Base-by-base conservation (phyloP, 2,113 vertebrate species). In the Rhinogobius similis region DNA sequence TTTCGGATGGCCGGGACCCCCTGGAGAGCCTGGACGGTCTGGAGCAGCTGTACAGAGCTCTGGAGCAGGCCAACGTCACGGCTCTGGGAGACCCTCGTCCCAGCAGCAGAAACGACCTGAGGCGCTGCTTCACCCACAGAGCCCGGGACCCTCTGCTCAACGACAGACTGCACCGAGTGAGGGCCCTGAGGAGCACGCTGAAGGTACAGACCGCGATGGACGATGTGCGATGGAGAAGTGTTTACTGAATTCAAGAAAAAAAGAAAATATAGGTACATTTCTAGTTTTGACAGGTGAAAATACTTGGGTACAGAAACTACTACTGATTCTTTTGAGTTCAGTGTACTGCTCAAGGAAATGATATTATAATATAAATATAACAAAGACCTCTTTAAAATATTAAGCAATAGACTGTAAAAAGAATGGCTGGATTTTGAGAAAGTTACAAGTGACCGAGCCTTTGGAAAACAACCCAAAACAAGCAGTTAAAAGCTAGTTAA, bases 131-230 rank as follows among this genome's bases (percentile, higher is more conserved):
- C 46, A 86, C 93, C 58, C 95, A 96, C 81, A 84, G 92, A 67
- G 91, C 91, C 71, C 94, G 95, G 2, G 94, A 97, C 87, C 96
- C 96, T 0, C 84, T 95, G 41, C 91, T 96, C 74, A 97, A 97
- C 21, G 96, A 97, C 61, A 93, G 95, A 78, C 92, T 97, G 64
- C 96, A 97, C 84, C 92, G 92, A 72, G 94, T 97, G 87, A 91
- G 96, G 79, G 94, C 91, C 58, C 94, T 97, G 67, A 95, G 93
- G 83, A 97, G 96, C 91, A 97, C 96, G 75, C 89, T 97, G 83
- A 97, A 97, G 94, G 96, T 96, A 93, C 46, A n/a, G 1, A 21
- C 46, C 7, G 4, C 2, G 43, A 20, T 18, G 43, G 16, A 46
- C 16, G 7, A 20, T 18, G 14, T 16, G 43, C 4, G 3, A 44